Evolutionary conservation across 2,888 invertebrate genomes (phyloP), one percentile per base, ranked within the genome.

Genomic region (Morpho helenor): DNA sequence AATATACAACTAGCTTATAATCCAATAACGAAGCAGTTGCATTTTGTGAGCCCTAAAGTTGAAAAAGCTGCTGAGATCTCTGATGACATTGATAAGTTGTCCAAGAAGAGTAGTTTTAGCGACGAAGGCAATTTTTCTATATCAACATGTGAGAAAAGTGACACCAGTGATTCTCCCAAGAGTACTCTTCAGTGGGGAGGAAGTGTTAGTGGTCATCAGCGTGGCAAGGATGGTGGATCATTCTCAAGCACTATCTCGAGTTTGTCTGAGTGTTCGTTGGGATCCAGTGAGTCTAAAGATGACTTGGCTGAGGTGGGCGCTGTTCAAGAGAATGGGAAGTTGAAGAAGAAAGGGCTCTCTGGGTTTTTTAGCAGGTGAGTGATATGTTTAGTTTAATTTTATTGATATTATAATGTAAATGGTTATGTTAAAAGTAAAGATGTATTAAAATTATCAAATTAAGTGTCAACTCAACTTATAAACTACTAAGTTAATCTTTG

Each of bases 1-100:
- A 94, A 92, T 77, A 94, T 95, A 88, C 94, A 95, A 66, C 82
- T 95, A 64, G 94, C 94, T 3, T 95, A 95, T 81, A 95, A 94
- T 77, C 95, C 95, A 9, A 91, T 94, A 51, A 95, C 95, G 31
- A 95, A 94, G 76, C 94, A 95, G 70, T 80, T 95, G 63, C 94
- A 94, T 80, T 92, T 94, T 52, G 91, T 93, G 61, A 90, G 87
- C 66, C 87, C 88, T 1, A 87, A 84, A 71, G 75, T 80, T 3
- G 84, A 83, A 57, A 88, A 87, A 69, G 72, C 75, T 8, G 59
- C 71, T 7, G 81, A 86, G 44, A 75, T 71, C 8, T 52, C 70
- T 3, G 89, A 88, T 59, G 88, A 89, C 10, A 68, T 85, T 52
- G 91, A 91, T 63, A 83, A 87, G 61, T 71, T 91, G 57, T 90